Evolutionary conservation across 53 echinoderm and acorn worm species (phyloP).

Genomic region (Crossaster papposus): DNA sequence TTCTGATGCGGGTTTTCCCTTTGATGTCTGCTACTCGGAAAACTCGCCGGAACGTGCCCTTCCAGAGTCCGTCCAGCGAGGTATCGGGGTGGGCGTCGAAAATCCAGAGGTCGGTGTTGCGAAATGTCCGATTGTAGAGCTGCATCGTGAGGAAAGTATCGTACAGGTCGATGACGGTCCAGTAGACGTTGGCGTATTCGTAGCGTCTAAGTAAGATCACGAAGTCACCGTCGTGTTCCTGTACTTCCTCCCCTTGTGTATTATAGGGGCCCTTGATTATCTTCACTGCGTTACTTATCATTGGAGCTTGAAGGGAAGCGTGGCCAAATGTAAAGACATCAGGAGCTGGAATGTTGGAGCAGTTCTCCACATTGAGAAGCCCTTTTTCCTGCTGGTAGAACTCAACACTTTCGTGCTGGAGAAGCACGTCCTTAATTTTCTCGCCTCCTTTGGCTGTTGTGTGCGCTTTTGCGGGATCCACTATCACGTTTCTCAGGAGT

Average conservation of each 20-base stretch:
- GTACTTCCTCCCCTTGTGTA: not conserved
- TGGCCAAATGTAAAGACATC: not conserved
- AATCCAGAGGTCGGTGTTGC: slow-evolving; percentile 34
- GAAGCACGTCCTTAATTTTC: slow-evolving; percentile 27
- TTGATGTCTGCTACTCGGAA: slow-evolving; percentile 22
- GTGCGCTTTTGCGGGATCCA: slow-evolving; percentile 16
- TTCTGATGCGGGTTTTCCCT: slow-evolving; percentile 25
- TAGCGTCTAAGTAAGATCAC: slow-evolving; percentile 49
- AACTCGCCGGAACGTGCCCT: slow-evolving; percentile 37
- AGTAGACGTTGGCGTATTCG: slow-evolving; percentile 61
- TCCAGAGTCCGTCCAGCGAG: slow-evolving; percentile 27
- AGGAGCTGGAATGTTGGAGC: slow-evolving; percentile 28
- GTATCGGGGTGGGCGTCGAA: slow-evolving; percentile 55
- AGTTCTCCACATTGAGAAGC: slow-evolving; percentile 26
- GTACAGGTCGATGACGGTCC: slow-evolving; percentile 62
- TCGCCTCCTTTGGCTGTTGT: slow-evolving; percentile 27
- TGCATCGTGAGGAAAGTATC: slow-evolving; percentile 58
- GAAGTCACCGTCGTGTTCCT: slow-evolving; percentile 49
- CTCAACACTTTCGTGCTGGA: slow-evolving; percentile 34
- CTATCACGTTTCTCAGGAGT: slow-evolving; percentile 27
- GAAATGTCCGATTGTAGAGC: slow-evolving; percentile 55
- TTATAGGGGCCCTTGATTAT: not conserved
- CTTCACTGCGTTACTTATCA: not conserved
- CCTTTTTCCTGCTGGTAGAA: slow-evolving; percentile 42
- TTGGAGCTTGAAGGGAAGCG: not conserved